Evolutionary conservation across 2,113 vertebrate genomes (phyloP).

Genomic region (Ovis aries): ARS-UI_Ramb_v3.0 NC_056064.1:19985001-19985500

Average conservation of each 20-base stretch:
- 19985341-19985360: constrained; percentile 34
- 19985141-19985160: background rate
- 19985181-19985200: background rate
- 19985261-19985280: constrained; percentile 18
- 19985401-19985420: background rate
- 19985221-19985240: constrained; percentile 48
- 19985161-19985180: background rate
- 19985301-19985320: constrained; percentile 47
- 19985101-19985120: background rate
- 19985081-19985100: background rate
- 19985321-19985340: constrained; percentile 45
- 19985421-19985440: background rate
- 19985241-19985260: constrained; percentile 43
- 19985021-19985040: background rate
- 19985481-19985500: background rate
- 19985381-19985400: background rate
- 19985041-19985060: background rate
- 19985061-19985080: background rate
- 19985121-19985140: background rate
- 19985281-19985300: constrained; percentile 43
- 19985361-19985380: constrained; percentile 45
- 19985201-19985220: background rate
- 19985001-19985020: constrained; percentile 21
- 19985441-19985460: background rate
- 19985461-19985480: background rate